These are phyloP conservation scores for Sphenopsis melanotis DNA, from an alignment of 2,797 vertebrate genomes.

Conservation along the genomic window DNA sequence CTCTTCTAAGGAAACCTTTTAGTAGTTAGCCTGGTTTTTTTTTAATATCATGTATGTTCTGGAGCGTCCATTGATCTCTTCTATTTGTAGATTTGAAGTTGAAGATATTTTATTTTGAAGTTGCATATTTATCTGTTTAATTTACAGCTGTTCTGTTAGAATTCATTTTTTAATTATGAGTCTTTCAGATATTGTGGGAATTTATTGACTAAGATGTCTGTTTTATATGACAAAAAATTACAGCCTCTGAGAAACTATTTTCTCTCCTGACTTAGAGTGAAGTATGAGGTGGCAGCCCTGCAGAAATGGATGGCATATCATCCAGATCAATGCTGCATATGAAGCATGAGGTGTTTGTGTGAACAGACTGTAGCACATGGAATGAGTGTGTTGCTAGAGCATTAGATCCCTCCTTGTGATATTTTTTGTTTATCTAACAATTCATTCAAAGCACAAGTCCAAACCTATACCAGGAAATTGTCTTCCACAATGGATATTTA, in stretches of 20 bases:
- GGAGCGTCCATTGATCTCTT: not conserved
- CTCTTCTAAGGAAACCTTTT: not conserved
- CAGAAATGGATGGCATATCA: not conserved
- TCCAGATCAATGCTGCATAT: not conserved
- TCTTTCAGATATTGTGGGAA: constrained; percentile 44
- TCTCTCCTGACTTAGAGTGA: constrained; percentile 23
- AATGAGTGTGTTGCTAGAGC: not conserved
- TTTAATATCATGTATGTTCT: not conserved
- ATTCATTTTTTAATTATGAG: constrained; percentile 69
- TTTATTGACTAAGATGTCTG: constrained; percentile 49
- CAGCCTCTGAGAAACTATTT: constrained; percentile 16
- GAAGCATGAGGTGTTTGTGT: not conserved
- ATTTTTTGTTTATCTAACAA: not conserved
- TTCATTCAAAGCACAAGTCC: not conserved
- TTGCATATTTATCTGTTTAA: constrained; percentile 30
- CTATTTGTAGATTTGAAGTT: not conserved
- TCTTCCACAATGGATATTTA: not conserved
- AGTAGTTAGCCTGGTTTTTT: not conserved
- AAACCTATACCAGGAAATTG: not conserved
- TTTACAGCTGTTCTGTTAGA: constrained; percentile 51
- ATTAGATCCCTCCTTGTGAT: not conserved
- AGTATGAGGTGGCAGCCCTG: not conserved
- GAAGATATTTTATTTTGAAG: constrained; percentile 2
- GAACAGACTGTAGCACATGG: not conserved
- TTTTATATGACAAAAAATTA: constrained; percentile 61